phyloP scores from a whole-genome alignment of 2,113 vertebrate species.

The Phainopepla nitens region DNA sequence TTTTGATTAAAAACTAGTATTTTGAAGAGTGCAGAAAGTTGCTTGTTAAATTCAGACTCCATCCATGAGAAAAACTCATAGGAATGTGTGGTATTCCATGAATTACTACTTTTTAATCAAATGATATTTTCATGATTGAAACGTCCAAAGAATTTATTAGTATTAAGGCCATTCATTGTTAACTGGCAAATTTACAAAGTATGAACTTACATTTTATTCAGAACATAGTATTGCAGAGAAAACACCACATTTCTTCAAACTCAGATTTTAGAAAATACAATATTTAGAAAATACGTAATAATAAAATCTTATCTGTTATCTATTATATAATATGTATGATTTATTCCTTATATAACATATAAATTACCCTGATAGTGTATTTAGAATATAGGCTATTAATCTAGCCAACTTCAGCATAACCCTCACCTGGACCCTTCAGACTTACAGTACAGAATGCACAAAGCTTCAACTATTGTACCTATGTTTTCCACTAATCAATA shows the following conservation, averaged over 20 bases:
- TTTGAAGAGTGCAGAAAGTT: not conserved
- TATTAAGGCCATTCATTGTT: not conserved
- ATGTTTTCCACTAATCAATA: not conserved
- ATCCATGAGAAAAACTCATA: not conserved
- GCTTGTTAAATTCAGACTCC: not conserved
- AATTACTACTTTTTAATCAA: not conserved
- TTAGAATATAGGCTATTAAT: not conserved
- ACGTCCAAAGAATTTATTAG: not conserved
- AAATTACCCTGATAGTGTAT: not conserved
- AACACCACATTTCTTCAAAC: not conserved
- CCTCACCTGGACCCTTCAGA: not conserved
- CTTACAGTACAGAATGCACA: not conserved
- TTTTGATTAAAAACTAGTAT: not conserved
- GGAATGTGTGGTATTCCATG: not conserved
- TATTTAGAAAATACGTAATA: not conserved
- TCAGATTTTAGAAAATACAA: not conserved
- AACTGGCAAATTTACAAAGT: not conserved
- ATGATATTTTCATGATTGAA: not conserved
- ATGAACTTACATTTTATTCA: not conserved
- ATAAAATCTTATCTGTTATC: not conserved
- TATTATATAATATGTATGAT: not conserved
- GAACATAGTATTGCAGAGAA: not conserved
- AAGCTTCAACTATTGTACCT: not conserved
- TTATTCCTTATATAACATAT: not conserved
- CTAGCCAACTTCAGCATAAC: not conserved